A percentile compares a stretch with the other conserved stretches of the same genome.
These are phyloP conservation scores for Eremobia ochroleuca DNA, from an alignment of 2,888 invertebrate species.

Conservation along the genomic window DNA sequence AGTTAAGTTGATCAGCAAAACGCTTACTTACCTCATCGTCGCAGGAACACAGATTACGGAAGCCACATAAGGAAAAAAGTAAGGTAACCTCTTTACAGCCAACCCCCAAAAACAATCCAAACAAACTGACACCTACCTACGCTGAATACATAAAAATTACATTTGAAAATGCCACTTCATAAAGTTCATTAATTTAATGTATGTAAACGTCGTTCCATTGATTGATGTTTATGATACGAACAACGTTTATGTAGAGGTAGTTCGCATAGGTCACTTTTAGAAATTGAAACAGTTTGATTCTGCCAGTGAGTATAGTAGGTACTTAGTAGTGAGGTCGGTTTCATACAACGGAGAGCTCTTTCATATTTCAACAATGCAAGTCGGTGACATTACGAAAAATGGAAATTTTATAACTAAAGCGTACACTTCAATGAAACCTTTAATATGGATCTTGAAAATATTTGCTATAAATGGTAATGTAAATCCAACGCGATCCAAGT, in stretches of 20 bases:
- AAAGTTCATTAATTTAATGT: slow-evolving; percentile 43
- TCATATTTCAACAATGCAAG: slow-evolving; percentile 44
- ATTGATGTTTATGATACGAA: slow-evolving; percentile 46
- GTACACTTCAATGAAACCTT: slow-evolving; percentile 68
- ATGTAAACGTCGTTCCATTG: slow-evolving; percentile 47
- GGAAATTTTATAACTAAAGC: slow-evolving; percentile 40
- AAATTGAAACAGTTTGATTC: slow-evolving; percentile 42
- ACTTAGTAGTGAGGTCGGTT: not conserved
- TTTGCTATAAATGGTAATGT: slow-evolving; percentile 75
- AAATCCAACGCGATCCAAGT: slow-evolving; percentile 45
- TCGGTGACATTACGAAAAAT: slow-evolving; percentile 47
- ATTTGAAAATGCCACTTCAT: slow-evolving; percentile 56
- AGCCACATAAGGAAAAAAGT: not conserved
- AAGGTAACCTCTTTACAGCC: not conserved
- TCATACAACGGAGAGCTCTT: not conserved
- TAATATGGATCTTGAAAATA: slow-evolving; percentile 74
- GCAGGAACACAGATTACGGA: not conserved
- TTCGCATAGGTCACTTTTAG: slow-evolving; percentile 16
- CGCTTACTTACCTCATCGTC: not conserved
- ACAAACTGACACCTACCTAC: slow-evolving; percentile 20
- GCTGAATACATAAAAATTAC: slow-evolving; percentile 16
- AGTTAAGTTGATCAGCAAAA: not conserved
- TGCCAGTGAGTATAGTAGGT: slow-evolving; percentile 22
- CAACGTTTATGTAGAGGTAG: slow-evolving; percentile 20
- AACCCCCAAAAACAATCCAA: not conserved